Conservation (phyloP, 1,140 invertebrate species). For the Euwallacea similis region DNA sequence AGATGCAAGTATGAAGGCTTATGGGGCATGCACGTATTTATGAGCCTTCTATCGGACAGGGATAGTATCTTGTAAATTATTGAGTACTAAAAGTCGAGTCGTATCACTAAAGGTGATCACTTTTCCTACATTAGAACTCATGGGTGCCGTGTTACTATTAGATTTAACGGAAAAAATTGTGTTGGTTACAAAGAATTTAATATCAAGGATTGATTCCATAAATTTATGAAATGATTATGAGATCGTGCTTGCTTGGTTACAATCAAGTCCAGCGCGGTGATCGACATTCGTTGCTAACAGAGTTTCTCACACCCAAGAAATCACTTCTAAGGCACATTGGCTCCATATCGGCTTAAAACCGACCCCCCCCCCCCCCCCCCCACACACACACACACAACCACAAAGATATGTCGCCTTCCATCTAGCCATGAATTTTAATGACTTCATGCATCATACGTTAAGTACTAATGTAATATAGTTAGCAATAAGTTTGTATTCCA, state of each 20-base stretch:
- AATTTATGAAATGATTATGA: constrained; percentile 36
- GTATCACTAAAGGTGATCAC: constrained; percentile 49
- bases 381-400: too few relatives aligned
- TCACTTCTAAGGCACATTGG: constrained; percentile 29
- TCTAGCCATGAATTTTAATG: too few relatives aligned
- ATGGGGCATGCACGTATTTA: constrained; percentile 17
- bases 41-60: constrained; percentile 2
- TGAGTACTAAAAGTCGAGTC: constrained; percentile 43
- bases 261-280: constrained; percentile 35
- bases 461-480: too few relatives aligned
- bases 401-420: too few relatives aligned
- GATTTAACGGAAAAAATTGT: constrained; percentile 17
- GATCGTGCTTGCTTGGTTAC: constrained; percentile 46
- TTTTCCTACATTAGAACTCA: constrained; percentile 46
- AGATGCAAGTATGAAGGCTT: constrained; percentile 15
- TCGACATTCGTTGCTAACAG: constrained; percentile 35
- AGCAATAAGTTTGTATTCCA: too few relatives aligned
- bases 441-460: too few relatives aligned
- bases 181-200: neutral
- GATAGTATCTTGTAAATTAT: neutral
- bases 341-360: constrained; percentile 34
- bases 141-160: constrained; percentile 42
- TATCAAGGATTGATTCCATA: neutral
- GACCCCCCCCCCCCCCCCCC: too few relatives aligned
- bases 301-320: constrained; percentile 19